Conservation (phyloP, 2,888 invertebrate species). For the Pherbina coryleti region DNA sequence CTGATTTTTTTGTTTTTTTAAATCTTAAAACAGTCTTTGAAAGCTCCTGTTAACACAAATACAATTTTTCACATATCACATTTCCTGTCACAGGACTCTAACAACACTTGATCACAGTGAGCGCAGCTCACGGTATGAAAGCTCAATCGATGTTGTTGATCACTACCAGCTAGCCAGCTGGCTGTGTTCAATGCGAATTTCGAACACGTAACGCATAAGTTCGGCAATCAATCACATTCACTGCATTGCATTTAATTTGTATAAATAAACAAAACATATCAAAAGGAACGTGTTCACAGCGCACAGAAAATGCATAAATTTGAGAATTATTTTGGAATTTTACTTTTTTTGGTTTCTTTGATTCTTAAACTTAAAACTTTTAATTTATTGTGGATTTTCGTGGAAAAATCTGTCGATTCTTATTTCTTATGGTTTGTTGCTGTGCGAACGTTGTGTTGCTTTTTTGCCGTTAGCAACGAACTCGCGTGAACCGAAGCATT, state of each 20-base stretch:
- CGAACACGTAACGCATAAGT: slow-evolving; percentile 8
- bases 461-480: neutral
- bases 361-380: neutral
- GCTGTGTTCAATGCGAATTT: slow-evolving; percentile 15
- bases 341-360: neutral
- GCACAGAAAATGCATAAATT: neutral
- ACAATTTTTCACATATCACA: no score
- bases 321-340: neutral
- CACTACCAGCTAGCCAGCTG: neutral
- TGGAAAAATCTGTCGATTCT: neutral
- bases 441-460: neutral
- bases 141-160: neutral
- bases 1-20: no score
- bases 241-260: slow-evolving; percentile 9
- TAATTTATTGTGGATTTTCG: neutral
- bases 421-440: neutral
- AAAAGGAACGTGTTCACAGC: neutral
- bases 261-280: slow-evolving; percentile 8
- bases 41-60: neutral
- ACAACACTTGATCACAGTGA: neutral
- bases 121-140: neutral
- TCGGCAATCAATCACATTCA: slow-evolving; percentile 14
- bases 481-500: slow-evolving; percentile 27
- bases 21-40: no score
- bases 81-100: no score